Evolutionary conservation across 2,797 vertebrate genomes (phyloP).

Genomic region (Lophius americanus): DNA sequence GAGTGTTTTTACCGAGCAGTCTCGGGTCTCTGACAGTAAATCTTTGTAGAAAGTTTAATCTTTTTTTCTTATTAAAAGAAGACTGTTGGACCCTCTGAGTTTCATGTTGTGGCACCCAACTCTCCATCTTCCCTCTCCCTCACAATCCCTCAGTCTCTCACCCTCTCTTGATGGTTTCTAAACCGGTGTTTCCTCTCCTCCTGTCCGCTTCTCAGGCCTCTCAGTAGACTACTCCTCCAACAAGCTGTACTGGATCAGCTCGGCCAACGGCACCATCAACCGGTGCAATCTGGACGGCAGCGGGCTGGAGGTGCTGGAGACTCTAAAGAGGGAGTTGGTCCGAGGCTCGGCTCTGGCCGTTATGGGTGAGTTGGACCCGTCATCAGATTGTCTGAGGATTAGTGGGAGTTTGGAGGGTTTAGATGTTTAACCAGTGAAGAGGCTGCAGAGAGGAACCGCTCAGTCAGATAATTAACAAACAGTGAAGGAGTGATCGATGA

Average conservation of each 20-base stretch:
- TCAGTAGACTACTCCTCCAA: slow-evolving; percentile 93
- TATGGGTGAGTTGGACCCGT: slow-evolving; percentile 91
- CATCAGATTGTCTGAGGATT: slow-evolving; percentile 65
- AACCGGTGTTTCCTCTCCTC: slow-evolving; percentile 19
- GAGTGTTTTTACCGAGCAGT: too few species aligned
- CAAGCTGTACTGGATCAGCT: slow-evolving; percentile 99
- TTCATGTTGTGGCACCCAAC: too few species aligned
- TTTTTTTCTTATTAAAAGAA: too few species aligned
- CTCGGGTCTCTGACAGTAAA: too few species aligned
- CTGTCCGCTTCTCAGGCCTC: slow-evolving; percentile 83
- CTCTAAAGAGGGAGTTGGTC: slow-evolving; percentile 91
- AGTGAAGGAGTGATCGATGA: slow-evolving; percentile 68
- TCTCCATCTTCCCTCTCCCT: too few species aligned
- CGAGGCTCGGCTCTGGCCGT: slow-evolving; percentile 97
- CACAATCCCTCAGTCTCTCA: too few species aligned
- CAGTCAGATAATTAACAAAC: slow-evolving; percentile 73
- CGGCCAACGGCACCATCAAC: slow-evolving; percentile 97
- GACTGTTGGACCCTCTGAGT: too few species aligned
- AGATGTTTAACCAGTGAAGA: slow-evolving; percentile 65
- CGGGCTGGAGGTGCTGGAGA: slow-evolving; percentile 94
- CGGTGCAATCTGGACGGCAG: slow-evolving; percentile 96
- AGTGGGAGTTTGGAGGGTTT: slow-evolving; percentile 67
- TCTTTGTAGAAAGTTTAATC: too few species aligned
- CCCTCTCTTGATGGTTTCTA: slow-evolving; percentile 1
- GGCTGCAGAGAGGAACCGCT: slow-evolving; percentile 43